Evolutionary conservation across 2,888 invertebrate genomes (phyloP).

Genomic region (Polyommatus iphigenia): DNA sequence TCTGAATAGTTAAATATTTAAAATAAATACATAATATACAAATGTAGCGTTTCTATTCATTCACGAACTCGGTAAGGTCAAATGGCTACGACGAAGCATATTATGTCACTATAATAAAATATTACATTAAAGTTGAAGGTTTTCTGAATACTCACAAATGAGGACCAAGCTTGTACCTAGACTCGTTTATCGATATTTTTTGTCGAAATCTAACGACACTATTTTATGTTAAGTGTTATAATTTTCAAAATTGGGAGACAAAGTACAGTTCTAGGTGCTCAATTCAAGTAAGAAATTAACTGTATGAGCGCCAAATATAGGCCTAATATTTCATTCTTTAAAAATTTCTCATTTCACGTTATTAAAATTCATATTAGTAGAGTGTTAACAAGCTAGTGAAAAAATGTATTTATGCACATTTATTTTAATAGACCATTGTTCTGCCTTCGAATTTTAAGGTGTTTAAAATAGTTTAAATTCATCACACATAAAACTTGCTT

Average conservation of each 20-base stretch:
- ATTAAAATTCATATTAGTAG: neutral
- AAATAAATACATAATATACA: neutral
- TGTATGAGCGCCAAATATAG: neutral
- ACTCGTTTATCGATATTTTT: conserved; percentile 7
- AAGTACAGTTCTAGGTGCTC: neutral
- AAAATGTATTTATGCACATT: neutral
- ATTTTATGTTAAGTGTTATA: neutral
- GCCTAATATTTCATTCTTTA: neutral
- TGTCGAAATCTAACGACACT: neutral
- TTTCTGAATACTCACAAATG: conserved; percentile 13
- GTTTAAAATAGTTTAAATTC: neutral
- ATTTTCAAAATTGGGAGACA: neutral
- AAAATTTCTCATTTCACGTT: neutral
- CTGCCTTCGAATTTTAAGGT: neutral
- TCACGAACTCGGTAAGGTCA: conserved; percentile 17
- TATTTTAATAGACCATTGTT: conserved; percentile 3
- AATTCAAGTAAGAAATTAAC: too few relatives aligned
- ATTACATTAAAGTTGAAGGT: conserved; percentile 24
- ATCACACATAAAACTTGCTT: neutral
- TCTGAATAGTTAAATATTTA: neutral
- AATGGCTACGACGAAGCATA: conserved; percentile 4
- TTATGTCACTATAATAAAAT: conserved; percentile 9
- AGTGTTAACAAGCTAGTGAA: neutral
- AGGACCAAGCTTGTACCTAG: conserved; percentile 22
- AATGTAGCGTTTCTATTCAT: neutral